Evolutionary conservation across 2,113 vertebrate species (phyloP).

Genomic region (Perca flavescens): DNA sequence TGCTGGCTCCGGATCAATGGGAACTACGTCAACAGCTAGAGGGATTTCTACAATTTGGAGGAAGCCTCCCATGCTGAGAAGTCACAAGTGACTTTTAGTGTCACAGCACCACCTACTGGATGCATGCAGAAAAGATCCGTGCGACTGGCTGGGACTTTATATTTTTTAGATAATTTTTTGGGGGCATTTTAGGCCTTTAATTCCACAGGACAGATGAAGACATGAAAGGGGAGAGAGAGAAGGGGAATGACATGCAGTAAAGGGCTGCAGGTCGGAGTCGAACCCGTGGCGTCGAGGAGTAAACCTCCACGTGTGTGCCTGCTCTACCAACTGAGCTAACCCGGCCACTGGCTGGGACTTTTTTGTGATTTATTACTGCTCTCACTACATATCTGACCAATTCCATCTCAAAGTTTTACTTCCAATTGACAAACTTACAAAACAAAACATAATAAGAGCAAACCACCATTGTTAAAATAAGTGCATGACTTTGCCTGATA

Average conservation of each 20-base stretch:
- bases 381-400: background rate
- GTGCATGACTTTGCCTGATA: background rate
- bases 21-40: conserved; percentile 73
- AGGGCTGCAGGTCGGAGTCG: too few relatives aligned
- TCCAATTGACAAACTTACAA: background rate
- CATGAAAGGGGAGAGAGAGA: too few relatives aligned
- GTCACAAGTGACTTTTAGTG: conserved; percentile 17
- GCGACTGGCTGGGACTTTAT: background rate
- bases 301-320: too few relatives aligned
- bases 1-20: conserved; percentile 67
- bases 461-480: background rate
- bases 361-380: background rate
- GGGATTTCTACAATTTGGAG: conserved; percentile 72
- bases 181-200: too few relatives aligned
- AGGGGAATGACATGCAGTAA: too few relatives aligned
- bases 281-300: too few relatives aligned
- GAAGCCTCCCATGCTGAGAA: conserved; percentile 36
- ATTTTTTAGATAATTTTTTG: too few relatives aligned
- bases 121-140: conserved; percentile 19
- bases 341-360: background rate
- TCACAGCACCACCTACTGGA: conserved; percentile 78
- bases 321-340: too few relatives aligned
- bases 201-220: too few relatives aligned
- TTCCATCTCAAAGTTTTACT: background rate
- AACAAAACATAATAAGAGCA: background rate